Base-by-base conservation (phyloP, 2,113 vertebrate genomes). In the Lamprologus speciosus region DNA sequence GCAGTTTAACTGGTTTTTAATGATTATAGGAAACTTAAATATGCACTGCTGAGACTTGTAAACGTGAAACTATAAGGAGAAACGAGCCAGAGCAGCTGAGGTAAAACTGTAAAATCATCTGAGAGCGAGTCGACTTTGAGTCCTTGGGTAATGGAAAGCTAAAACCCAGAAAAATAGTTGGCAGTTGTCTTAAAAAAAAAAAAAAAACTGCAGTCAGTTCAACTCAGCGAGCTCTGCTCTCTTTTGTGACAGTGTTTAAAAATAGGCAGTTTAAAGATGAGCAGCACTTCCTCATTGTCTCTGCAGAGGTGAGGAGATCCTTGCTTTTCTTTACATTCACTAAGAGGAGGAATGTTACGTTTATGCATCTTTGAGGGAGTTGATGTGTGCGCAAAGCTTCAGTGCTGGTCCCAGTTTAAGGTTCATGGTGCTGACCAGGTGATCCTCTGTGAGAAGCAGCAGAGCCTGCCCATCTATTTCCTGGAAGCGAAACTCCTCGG, bases 401-500 rank as follows among this genome's bases (percentile, higher is more conserved):
- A 99, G 94, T 1, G 98, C 98, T 14, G 98, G 98, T 63, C 98
- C 98, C 85, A 99, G 96, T 96, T 98, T 98, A 87, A 99, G 97
- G 95, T 98, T 98, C 98, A 99, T 99, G 92, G 97, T 96, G 91
- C 96, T 98, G 97, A 99, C 97, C 58, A 99, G 97, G 94, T 99
- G 98, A 88, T 99, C 98, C 95, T 99, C 98, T 40, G 98, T 99
- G 33, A 99, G 94, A 58, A 99, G 95, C 80, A 99, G 97, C 89
- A 99, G 97, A 70, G 98, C 98, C 93, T 99, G 98, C 58, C 98
- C 98, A 57, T 99, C 98, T 58, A 99, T 99, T 92, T 99, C 98
- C 93, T 99, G 98, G 65, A 96, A 97, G 94, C 97, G 97, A 92
- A 99, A 99, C 93, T 97, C 97, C 88, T 97, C 93, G 0, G 98